A percentile compares a stretch with the other conserved stretches of the same genome.
Evolutionary conservation across 2,888 invertebrate species (phyloP).

Genomic region (Deilephila elpenor): DNA sequence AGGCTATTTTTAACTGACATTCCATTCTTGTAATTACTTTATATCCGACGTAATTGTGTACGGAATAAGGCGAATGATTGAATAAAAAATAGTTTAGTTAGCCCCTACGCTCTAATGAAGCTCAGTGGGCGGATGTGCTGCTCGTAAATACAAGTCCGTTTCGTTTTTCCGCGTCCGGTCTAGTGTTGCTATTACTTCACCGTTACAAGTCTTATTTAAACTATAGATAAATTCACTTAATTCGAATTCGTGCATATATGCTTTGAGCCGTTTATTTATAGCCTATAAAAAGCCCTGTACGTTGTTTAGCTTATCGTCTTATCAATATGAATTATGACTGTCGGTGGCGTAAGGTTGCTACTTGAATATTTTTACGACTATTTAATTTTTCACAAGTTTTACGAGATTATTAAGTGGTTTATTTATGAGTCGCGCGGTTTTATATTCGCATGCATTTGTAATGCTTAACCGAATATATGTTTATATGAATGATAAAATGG

Average conservation of each 20-base stretch:
- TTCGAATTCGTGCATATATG: conserved; percentile 63
- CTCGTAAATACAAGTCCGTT: conserved; percentile 82
- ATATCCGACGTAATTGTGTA: neutral
- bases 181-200: conserved; percentile 73
- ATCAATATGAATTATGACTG: conserved; percentile 55
- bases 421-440: conserved; percentile 21
- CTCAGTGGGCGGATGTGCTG: conserved; percentile 74
- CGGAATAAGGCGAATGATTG: conserved; percentile 49
- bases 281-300: conserved; percentile 58
- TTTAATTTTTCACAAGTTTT: conserved; percentile 28
- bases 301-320: conserved; percentile 57
- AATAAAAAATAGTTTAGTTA: conserved; percentile 56
- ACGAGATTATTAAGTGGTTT: conserved; percentile 21
- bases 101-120: conserved; percentile 65
- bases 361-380: conserved; percentile 30
- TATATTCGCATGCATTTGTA: conserved; percentile 15
- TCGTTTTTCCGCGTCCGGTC: conserved; percentile 81
- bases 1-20: neutral
- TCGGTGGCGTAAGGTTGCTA: conserved; percentile 44
- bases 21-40: neutral
- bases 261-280: conserved; percentile 54
- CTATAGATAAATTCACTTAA: conserved; percentile 66
- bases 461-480: neutral
- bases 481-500: neutral
- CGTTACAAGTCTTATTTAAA: conserved; percentile 77